phyloP scores from a whole-genome alignment of 1,140 invertebrate genomes.

The Venustaconcha ellipsiformis region DNA sequence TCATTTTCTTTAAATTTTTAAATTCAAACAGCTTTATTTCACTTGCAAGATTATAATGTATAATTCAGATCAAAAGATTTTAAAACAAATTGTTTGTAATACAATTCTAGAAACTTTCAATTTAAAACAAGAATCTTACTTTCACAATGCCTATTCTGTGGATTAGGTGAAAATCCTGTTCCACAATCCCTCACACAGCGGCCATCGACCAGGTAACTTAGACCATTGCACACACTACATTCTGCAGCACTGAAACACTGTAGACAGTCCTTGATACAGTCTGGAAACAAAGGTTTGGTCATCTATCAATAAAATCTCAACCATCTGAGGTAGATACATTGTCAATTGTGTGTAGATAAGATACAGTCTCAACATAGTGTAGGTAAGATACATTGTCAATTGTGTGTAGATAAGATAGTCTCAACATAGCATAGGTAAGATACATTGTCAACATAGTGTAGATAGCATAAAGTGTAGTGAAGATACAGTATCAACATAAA shows the following conservation, averaged over 20 bases:
- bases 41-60: neutral
- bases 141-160: conserved; percentile 11
- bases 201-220: conserved; percentile 16
- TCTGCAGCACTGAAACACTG: conserved; percentile 24
- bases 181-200: conserved; percentile 23
- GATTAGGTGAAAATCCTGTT: conserved; percentile 13
- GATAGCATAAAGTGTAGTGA: too few species aligned
- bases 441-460: neutral
- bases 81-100: neutral
- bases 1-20: too few species aligned
- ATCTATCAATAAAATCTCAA: neutral
- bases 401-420: too few species aligned
- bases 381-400: too few species aligned
- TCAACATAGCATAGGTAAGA: neutral
- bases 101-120: neutral
- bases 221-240: conserved; percentile 30
- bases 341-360: neutral
- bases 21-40: too few species aligned
- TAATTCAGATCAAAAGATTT: neutral
- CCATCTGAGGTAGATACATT: neutral
- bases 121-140: conserved; percentile 14
- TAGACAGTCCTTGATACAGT: conserved; percentile 22
- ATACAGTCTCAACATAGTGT: too few species aligned
- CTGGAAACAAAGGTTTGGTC: conserved; percentile 5
- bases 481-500: too few species aligned